Evolutionary conservation across 2,797 vertebrate species (phyloP), one percentile per base, ranked within the genome.

Genomic region (Hydrophis major): DNA sequence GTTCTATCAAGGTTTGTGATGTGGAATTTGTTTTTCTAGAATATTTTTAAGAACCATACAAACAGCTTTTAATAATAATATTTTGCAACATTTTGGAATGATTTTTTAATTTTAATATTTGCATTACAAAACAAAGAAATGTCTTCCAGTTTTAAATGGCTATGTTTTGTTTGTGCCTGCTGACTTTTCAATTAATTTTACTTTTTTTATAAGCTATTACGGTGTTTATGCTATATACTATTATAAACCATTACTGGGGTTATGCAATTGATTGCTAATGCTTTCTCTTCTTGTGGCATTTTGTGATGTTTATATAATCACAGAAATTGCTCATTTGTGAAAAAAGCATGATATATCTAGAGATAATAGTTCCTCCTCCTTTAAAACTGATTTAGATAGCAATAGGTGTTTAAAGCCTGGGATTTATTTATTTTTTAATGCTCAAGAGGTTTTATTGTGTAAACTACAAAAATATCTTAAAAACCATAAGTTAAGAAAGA

Each of bases 361-460:
- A 94, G 57, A 89, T 78, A 91, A 47, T 86, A 28, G 87, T 83
- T 83, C 42, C 20, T 56, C 66, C 32, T 89, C 96, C 92, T 95
- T 94, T 94, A 56, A 74, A 90, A 89, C 20, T 92, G 86, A 95
- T 95, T 96, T 92, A 95, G 92, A 69, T 25, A 88, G 61, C 69
- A 92, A 32, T 93, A 60, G 95, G 89, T 94, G 94, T 94, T 94
- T 92, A 94, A 94, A 92, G 53, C 42, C 11, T 87, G 53, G 1
- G 3, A 13, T 89, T 94, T 94, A 94, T 91, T 89, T 94, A 74
- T 95, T 92, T 92, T 90, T 83, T n/a, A 94, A 94, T 92, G 63
- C 93, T 95, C 14, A 1, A 89, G 94, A 94, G 93, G 61, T 95
- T 96, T 95, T 95, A 93, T 94, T 94, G 93, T 96, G 94, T 96